A percentile compares a stretch with the other conserved stretches of the same genome.
Conservation (phyloP, 2,113 vertebrate genomes). For the Polypterus senegalus region DNA sequence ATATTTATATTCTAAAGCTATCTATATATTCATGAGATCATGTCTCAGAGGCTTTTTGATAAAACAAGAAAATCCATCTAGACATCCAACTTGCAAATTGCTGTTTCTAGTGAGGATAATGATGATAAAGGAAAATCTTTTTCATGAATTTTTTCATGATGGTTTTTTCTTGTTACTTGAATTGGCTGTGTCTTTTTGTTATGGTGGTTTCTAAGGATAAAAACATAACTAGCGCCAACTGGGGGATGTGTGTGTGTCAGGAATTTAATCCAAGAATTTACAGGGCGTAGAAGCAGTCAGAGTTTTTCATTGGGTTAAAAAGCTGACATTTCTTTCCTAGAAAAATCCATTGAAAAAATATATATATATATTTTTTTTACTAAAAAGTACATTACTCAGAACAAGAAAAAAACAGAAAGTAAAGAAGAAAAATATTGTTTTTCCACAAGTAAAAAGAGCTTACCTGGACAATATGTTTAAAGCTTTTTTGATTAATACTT, state of each 20-base stretch:
- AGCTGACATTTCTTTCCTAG: constrained; percentile 16
- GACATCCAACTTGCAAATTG: too few relatives aligned
- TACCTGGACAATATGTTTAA: too few relatives aligned
- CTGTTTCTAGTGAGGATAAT: too few relatives aligned
- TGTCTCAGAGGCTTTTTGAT: too few relatives aligned
- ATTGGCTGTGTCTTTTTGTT: constrained; percentile 66
- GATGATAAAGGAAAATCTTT: constrained; percentile 30
- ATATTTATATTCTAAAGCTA: too few relatives aligned
- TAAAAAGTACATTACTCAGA: too few relatives aligned
- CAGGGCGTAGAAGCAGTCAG: constrained; percentile 49
- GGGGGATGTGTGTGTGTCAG: constrained; percentile 17
- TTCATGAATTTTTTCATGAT: constrained; percentile 40
- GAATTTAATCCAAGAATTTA: constrained; percentile 52
- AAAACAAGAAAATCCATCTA: too few relatives aligned
- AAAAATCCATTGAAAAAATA: background rate
- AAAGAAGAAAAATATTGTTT: too few relatives aligned
- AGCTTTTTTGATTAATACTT: background rate
- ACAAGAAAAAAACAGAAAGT: too few relatives aligned
- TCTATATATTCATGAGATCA: too few relatives aligned
- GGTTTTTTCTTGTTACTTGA: constrained; percentile 45
- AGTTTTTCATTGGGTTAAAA: constrained; percentile 27
- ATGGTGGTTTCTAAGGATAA: constrained; percentile 89
- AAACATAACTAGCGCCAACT: constrained; percentile 56
- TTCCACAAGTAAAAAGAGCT: too few relatives aligned
- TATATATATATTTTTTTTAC: too few relatives aligned